Percentiles rank a stretch among this genome's conserved stretches.
phyloP scores from a whole-genome alignment of 1,140 invertebrate species.

The Ceratitis capitata region DNA sequence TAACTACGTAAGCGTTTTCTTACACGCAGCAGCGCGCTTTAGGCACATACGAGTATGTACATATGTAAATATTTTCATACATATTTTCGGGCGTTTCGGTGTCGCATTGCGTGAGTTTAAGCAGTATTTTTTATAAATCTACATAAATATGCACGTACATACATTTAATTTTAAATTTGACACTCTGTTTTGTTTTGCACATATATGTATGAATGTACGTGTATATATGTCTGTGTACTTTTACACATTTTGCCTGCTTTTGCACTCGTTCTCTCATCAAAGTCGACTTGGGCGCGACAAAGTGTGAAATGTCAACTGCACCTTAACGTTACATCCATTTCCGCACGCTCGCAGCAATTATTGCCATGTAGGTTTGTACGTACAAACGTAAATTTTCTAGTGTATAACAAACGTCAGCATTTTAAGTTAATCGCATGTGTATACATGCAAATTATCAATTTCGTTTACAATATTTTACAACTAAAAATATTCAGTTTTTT shows the following conservation, averaged over 20 bases:
- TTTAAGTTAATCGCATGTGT: no score
- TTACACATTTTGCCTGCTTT: neutral
- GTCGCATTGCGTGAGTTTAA: neutral
- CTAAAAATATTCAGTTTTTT: no score
- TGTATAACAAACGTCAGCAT: neutral
- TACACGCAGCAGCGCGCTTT: neutral
- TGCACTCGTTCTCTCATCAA: neutral
- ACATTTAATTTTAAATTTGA: no score
- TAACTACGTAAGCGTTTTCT: neutral
- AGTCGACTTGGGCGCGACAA: neutral
- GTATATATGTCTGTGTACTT: neutral
- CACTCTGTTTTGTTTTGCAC: no score
- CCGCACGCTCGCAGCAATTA: neutral
- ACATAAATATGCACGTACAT: no score
- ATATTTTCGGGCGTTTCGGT: neutral
- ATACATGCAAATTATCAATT: no score
- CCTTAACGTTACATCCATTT: neutral
- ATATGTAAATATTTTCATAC: neutral
- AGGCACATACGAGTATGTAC: neutral
- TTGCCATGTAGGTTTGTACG: neutral
- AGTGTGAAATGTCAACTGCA: slow-evolving; percentile 23
- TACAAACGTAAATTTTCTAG: neutral
- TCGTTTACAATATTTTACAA: no score
- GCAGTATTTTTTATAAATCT: no score
- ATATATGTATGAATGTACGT: neutral